phyloP scores from a whole-genome alignment of 1,140 invertebrate species.

The Lordiphosa clarofinis region DNA sequence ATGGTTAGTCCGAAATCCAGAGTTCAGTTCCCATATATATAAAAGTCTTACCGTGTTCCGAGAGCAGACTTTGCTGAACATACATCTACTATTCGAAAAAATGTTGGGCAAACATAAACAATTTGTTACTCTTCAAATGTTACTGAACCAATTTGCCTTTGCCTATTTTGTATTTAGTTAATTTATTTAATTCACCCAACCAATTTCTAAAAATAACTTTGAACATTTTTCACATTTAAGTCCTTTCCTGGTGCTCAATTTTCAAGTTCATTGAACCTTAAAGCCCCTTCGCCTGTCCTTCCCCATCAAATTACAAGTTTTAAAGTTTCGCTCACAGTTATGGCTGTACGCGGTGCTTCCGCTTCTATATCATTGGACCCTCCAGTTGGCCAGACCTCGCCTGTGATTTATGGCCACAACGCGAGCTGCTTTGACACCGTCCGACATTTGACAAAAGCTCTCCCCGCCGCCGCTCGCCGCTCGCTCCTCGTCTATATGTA shows the following conservation, averaged over 20 bases:
- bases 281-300: conserved; percentile 15
- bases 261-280: conserved; percentile 53
- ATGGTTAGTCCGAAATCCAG: too few relatives aligned
- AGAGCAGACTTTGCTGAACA: too few relatives aligned
- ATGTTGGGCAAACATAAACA: background rate
- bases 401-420: conserved; percentile 69
- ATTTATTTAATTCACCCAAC: too few relatives aligned
- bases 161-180: too few relatives aligned
- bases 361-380: conserved; percentile 14
- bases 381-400: conserved; percentile 15
- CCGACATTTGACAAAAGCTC: conserved; percentile 74
- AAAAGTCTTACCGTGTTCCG: too few relatives aligned
- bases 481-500: conserved; percentile 35
- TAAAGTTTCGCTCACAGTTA: conserved; percentile 27
- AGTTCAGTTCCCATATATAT: too few relatives aligned
- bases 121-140: background rate
- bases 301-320: conserved; percentile 17
- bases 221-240: conserved; percentile 9
- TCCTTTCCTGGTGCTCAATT: background rate
- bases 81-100: too few relatives aligned
- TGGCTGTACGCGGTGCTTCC: conserved; percentile 10
- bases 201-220: conserved; percentile 6
- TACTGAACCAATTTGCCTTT: background rate
- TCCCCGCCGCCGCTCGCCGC: background rate
- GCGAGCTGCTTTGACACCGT: conserved; percentile 69